A percentile compares a stretch with the other conserved stretches of the same genome.
phyloP scores from a whole-genome alignment of 2,113 vertebrate genomes.

The Rhegmatorhina hoffmannsi region DNA sequence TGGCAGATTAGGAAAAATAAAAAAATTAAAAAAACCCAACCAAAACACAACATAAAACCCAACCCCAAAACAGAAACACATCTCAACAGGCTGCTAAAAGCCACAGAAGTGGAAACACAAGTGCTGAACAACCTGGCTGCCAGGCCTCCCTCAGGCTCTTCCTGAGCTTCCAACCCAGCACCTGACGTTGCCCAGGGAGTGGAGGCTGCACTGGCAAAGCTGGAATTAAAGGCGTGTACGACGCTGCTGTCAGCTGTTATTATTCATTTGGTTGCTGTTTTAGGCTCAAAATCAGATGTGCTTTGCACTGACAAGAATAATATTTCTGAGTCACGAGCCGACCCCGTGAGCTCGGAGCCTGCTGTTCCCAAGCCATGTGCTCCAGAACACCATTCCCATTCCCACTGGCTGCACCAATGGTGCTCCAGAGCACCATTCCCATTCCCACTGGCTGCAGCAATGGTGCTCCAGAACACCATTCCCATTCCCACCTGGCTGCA shows the following conservation, averaged over 20 bases:
- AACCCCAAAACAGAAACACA: background rate
- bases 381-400: too few relatives aligned
- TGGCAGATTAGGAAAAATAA: background rate
- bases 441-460: too few relatives aligned
- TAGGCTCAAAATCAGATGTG: slow-evolving; percentile 10
- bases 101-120: background rate
- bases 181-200: background rate
- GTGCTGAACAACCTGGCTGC: background rate
- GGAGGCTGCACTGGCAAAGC: background rate
- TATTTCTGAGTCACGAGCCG: background rate
- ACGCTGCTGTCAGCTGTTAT: slow-evolving; percentile 27
- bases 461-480: too few relatives aligned
- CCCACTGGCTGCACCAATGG: too few relatives aligned
- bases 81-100: background rate
- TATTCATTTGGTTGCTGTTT: slow-evolving; percentile 1
- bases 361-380: fast-evolving
- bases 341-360: background rate
- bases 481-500: too few relatives aligned
- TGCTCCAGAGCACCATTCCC: too few relatives aligned
- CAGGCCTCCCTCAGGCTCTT: background rate
- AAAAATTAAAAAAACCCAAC: background rate
- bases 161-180: background rate
- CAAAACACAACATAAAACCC: background rate
- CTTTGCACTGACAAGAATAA: slow-evolving; percentile 35
- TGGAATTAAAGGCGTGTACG: slow-evolving; percentile 17